These are phyloP conservation scores for Ochropleura plecta DNA, from an alignment of 2,888 invertebrate species.

Conservation along the genomic window DNA sequence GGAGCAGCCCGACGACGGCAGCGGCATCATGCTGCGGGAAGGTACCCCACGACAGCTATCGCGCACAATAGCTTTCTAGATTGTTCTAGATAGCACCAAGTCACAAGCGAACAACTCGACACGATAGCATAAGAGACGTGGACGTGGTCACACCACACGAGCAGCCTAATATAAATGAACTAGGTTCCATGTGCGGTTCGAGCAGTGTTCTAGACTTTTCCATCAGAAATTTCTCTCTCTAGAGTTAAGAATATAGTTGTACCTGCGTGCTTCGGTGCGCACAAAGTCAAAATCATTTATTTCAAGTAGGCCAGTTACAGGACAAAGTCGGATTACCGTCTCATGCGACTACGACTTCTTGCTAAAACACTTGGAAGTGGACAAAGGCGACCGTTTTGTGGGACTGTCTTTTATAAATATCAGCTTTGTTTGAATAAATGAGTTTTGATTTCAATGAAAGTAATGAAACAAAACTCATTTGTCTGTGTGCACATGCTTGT, in stretches of 20 bases:
- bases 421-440: no score
- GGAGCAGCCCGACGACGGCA: conserved; percentile 90
- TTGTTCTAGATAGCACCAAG: neutral
- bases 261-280: neutral
- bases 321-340: neutral
- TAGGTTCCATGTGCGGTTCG: neutral
- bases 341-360: neutral
- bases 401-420: neutral
- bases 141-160: neutral
- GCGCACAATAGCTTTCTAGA: neutral
- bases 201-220: neutral
- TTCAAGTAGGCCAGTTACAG: no score
- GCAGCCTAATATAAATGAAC: neutral
- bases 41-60: conserved; percentile 74
- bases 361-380: neutral
- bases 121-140: conserved; percentile 19
- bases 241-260: neutral
- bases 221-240: neutral
- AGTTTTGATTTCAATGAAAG: no score
- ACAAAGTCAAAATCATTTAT: no score
- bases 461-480: no score
- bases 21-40: conserved; percentile 88
- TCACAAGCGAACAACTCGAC: neutral
- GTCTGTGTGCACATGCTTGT: no score
- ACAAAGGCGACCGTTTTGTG: neutral